Base-by-base conservation (phyloP, 1,140 invertebrate genomes). In the Platyura marginata region DNA sequence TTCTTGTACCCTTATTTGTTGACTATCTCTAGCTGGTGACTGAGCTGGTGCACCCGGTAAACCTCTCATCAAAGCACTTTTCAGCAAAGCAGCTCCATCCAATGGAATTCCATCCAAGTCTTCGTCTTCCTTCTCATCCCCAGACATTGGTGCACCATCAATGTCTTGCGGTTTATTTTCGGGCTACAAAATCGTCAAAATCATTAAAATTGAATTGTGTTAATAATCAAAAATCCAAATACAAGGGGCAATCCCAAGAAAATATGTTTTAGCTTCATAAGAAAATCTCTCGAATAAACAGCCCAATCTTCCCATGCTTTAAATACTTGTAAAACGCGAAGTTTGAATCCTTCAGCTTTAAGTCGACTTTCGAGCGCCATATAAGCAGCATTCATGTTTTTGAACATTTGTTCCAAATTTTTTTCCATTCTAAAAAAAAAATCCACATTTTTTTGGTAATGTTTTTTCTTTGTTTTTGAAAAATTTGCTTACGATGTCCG, bases 251-350 rank as follows among this genome's bases (percentile, higher is more conserved):
- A 55, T 3, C 90, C 90, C 10, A 91, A 64, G 55, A 99, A 98
- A 10, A 87, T 74, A 59, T 93, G 91, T 57, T 93, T 88, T 33
- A 96, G 64, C 57, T 79, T 81, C 38, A 88, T 76, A 21, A 99
- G 67, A 63, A 90, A 91, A 46, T 98, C 92, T 50, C 83, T 82
- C 1, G 93, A 86, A 68, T 98, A 99, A 40, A 99, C 78, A 22
- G 86, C 77, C 81, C 92, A 96, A 53, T 99, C 96, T 64, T 96
- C 91, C 94, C 95, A 98, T 2, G 92, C 90, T 55, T 87, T 75
- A 56, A 98, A 84, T 53, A 91, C 86, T 53, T 79, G 74, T 68
- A 93, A 83, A n/a, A 98, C 84, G 45, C 94, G 74, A 49, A 91
- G 79, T 66, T 94, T 91, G 60, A 96, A 97, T 25, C 93, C 91